Percentiles rank a stretch among this genome's conserved stretches.
phyloP scores from a whole-genome alignment of 2,113 vertebrate species.

The Coptodon rendalli region DNA sequence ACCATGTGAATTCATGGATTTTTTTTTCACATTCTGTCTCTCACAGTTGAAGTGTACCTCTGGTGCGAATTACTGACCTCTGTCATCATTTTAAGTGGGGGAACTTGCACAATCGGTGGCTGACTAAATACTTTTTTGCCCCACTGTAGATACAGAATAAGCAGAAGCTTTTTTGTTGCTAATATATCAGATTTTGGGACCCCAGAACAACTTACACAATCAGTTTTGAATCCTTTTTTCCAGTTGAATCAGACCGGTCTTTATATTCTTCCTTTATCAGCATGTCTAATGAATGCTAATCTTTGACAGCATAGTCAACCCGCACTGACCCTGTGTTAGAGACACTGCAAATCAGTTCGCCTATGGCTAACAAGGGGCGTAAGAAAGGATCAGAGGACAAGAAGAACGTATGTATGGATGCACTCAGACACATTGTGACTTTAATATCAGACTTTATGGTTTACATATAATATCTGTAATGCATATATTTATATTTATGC shows the following conservation, averaged over 20 bases:
- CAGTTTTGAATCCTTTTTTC: background rate
- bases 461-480: background rate
- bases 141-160: background rate
- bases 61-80: too few species aligned
- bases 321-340: constrained; percentile 89
- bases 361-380: constrained; percentile 94
- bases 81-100: too few species aligned
- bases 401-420: constrained; percentile 79
- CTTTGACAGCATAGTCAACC: constrained; percentile 49
- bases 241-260: background rate
- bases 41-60: too few species aligned
- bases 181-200: background rate
- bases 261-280: background rate
- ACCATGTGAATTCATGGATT: too few species aligned
- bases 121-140: too few species aligned
- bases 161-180: background rate
- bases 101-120: too few species aligned
- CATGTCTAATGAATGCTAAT: accelerated
- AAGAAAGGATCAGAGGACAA: constrained; percentile 92
- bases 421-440: background rate
- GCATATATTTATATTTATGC: background rate
- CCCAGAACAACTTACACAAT: background rate
- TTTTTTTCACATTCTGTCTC: too few species aligned
- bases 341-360: constrained; percentile 85
- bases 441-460: background rate